Evolutionary conservation across 2,113 vertebrate genomes (phyloP).

Genomic region (Gallinago paraguaiae): DNA sequence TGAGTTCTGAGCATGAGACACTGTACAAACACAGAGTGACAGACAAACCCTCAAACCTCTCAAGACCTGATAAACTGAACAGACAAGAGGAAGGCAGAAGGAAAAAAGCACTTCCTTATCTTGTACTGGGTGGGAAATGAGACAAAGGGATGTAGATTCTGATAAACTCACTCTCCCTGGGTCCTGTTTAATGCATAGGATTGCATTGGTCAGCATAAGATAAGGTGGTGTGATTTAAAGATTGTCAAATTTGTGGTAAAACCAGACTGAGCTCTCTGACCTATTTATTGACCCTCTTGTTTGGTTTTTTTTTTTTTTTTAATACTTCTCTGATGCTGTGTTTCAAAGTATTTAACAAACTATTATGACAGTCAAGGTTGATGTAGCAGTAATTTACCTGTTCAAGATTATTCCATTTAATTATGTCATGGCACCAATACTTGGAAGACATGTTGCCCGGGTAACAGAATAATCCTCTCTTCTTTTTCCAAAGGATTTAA

Average conservation of each 20-base stretch:
- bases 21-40: not conserved
- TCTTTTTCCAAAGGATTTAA: not conserved
- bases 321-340: not conserved
- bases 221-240: not conserved
- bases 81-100: not conserved
- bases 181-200: not conserved
- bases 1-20: fast-evolving
- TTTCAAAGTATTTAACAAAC: not conserved
- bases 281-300: not conserved
- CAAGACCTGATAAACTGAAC: not conserved
- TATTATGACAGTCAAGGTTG: not conserved
- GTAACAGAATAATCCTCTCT: not conserved
- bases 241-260: not conserved
- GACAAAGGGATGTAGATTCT: not conserved
- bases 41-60: not conserved
- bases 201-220: not conserved
- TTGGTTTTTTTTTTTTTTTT: not conserved
- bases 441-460: not conserved
- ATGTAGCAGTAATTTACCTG: not conserved
- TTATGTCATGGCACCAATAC: not conserved
- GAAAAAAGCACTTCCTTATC: not conserved
- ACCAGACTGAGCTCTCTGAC: not conserved
- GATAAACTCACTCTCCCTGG: not conserved
- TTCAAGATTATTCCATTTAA: not conserved
- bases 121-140: not conserved